Evolutionary conservation across 2,888 invertebrate species (phyloP), one percentile per base, ranked within the genome.

Genomic region (Panopea generosa): DNA sequence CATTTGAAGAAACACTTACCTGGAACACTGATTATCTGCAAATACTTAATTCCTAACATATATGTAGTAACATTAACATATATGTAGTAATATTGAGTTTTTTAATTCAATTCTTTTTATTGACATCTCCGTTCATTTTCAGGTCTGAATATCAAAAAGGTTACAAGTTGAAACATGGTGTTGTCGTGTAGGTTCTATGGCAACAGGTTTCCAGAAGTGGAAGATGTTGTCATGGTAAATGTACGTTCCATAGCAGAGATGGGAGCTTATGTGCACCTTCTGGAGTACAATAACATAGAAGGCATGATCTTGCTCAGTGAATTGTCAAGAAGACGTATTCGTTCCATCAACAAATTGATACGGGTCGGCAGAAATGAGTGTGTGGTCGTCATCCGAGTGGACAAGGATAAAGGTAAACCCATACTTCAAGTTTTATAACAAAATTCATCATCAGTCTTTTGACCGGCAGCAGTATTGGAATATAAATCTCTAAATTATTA

Each of bases 221-320:
- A 99, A 90, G 99, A 99, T 95, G 99, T 99, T 57, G 99, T 99
- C 55, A 98, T 99, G 98, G 99, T 99, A 27, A 99, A 98, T 92
- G 99, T 99, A 2, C 95, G 98, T 52, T 93, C 98, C 82, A 99
- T 99, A 90, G 99, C 99, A 20, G 99, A 99, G 94, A 99, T 99
- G 99, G 99, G 99, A 74, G 99, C 99, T 1, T 99, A 99, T 93
- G 99, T 99, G 18, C 97, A 98, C 93, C 94, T 99, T 76, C 94
- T 99, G 82, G 99, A 99, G 93, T 99, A 99, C 93, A 99, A 99
- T 93, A 98, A 99, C 91, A 99, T 99, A 86, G 99, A 99, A 93
- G 99, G 93, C 60, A 99, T 99, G 99, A 99, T 99, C 82, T 94
- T 99, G 91, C 95, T 99, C 2, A 99, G 99, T 6, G 99, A 99